Percentiles rank a stretch among this genome's conserved stretches.
phyloP scores from a whole-genome alignment of 2,797 vertebrate species.

The Halcyon smyrnensis region DNA sequence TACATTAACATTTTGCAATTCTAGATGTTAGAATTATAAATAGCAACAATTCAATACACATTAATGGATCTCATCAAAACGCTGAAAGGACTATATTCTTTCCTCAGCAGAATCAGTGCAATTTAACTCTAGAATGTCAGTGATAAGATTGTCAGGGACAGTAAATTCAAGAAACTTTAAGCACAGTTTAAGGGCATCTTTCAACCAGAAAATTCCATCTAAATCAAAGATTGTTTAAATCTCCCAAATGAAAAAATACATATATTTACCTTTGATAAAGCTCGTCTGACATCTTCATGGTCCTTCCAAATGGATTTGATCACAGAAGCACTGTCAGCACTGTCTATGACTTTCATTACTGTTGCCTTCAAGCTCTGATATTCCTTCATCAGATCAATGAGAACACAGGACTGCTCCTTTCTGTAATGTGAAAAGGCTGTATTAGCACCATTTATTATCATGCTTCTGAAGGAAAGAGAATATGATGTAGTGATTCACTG shows the following conservation, averaged over 20 bases:
- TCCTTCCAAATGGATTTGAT: constrained; percentile 86
- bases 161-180: background rate
- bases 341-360: constrained; percentile 84
- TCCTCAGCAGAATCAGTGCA: background rate
- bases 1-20: background rate
- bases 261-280: constrained; percentile 85
- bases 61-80: background rate
- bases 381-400: constrained; percentile 87
- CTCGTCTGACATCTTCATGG: constrained; percentile 86
- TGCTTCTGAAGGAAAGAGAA: background rate
- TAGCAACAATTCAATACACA: background rate
- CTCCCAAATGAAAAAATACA: background rate
- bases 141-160: background rate
- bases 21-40: background rate
- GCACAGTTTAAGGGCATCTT: background rate
- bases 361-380: constrained; percentile 85
- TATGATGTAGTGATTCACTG: background rate
- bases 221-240: background rate
- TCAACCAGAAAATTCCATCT: background rate
- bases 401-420: constrained; percentile 86
- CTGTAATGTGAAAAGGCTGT: constrained; percentile 71
- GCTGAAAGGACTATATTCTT: background rate
- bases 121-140: background rate
- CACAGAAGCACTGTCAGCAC: constrained; percentile 79
- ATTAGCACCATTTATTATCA: background rate